Percentiles rank a stretch among this genome's conserved stretches.
Evolutionary conservation across 2,888 invertebrate genomes (phyloP).

Genomic region (Orthosia cruda): DNA sequence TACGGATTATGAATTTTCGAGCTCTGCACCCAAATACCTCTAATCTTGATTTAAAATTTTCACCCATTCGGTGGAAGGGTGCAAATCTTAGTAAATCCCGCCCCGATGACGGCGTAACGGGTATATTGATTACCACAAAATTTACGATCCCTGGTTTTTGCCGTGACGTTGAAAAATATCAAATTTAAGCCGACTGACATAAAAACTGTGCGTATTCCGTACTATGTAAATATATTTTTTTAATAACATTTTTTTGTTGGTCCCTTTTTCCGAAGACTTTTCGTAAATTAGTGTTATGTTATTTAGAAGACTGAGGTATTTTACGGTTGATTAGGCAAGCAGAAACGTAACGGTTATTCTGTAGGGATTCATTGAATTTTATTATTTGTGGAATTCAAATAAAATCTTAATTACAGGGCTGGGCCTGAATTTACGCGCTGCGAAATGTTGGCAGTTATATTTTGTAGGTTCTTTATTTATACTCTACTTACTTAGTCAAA

Average conservation of each 20-base stretch:
- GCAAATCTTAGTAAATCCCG: too few relatives aligned
- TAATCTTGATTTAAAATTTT: conserved; percentile 34
- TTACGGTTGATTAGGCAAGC: conserved; percentile 36
- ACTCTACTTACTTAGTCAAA: too few relatives aligned
- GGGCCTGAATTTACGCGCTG: not conserved
- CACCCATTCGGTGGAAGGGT: conserved; percentile 29
- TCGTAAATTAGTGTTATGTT: too few relatives aligned
- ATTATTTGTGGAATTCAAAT: conserved; percentile 43
- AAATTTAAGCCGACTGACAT: too few relatives aligned
- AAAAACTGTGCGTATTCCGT: too few relatives aligned
- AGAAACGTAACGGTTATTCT: conserved; percentile 33
- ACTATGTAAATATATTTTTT: too few relatives aligned
- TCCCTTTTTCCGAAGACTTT: too few relatives aligned
- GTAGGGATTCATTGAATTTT: conserved; percentile 31
- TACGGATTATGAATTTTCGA: conserved; percentile 30
- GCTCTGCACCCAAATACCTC: conserved; percentile 4
- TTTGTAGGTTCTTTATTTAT: not conserved
- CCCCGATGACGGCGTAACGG: conserved; percentile 31
- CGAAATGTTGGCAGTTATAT: not conserved
- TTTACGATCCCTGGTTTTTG: too few relatives aligned
- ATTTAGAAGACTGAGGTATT: conserved; percentile 34
- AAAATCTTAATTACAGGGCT: conserved; percentile 31
- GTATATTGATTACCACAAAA: too few relatives aligned
- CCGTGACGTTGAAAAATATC: too few relatives aligned
- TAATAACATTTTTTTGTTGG: too few relatives aligned